phyloP scores from a whole-genome alignment of 2,113 vertebrate genomes.

The Hippocampus mohnikei region DNA sequence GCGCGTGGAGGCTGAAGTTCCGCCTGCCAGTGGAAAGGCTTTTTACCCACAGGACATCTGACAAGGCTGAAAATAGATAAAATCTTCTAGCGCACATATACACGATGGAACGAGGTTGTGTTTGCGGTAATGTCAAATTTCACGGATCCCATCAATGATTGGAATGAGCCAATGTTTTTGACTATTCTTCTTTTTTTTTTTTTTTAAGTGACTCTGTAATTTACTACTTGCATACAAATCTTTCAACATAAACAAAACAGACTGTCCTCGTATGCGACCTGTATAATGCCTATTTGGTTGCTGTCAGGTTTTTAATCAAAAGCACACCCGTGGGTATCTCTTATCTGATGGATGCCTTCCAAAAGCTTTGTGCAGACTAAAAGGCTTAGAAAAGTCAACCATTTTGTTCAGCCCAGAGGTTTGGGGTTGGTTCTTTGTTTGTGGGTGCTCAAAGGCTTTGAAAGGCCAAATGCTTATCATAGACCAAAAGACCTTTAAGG shows the following conservation, averaged over 20 bases:
- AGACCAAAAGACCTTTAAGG: constrained; percentile 72
- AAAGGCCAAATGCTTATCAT: constrained; percentile 75
- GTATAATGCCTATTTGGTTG: constrained; percentile 64
- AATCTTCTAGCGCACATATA: no score
- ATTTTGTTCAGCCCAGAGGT: constrained; percentile 71
- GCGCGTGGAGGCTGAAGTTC: no score
- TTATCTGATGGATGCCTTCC: constrained; percentile 74
- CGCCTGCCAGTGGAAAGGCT: no score
- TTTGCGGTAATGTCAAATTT: no score
- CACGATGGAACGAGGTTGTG: no score
- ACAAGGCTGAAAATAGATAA: no score
- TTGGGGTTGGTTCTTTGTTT: constrained; percentile 69
- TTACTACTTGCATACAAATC: constrained; percentile 8
- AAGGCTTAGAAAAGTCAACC: constrained; percentile 72
- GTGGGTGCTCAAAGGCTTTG: constrained; percentile 67
- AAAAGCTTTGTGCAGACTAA: constrained; percentile 75
- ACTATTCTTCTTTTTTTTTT: no score
- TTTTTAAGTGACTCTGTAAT: not conserved
- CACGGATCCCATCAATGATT: no score
- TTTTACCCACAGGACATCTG: no score
- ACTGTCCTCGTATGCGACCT: constrained; percentile 59
- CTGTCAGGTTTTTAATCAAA: constrained; percentile 66
- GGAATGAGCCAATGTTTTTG: no score
- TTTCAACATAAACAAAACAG: constrained; percentile 39
- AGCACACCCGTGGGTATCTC: constrained; percentile 65